phyloP scores from a whole-genome alignment of 1,140 invertebrate genomes.

The Papilio dardanus region DNA sequence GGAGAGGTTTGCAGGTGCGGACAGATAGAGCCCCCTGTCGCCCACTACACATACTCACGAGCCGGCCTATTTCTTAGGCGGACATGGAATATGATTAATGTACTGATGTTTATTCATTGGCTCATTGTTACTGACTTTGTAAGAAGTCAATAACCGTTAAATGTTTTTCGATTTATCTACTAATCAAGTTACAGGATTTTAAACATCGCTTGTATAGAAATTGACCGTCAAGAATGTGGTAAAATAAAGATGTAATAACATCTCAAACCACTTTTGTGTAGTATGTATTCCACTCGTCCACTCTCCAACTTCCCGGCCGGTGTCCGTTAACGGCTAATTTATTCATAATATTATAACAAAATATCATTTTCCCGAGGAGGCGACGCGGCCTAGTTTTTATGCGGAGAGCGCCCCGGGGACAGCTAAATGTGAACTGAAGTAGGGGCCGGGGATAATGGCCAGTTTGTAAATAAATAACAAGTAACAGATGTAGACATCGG shows the following conservation, averaged over 20 bases:
- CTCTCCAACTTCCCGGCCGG: constrained; percentile 20
- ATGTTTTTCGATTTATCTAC: too few relatives aligned
- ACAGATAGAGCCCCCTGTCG: constrained; percentile 6
- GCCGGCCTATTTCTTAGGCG: neutral
- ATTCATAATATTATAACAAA: constrained; percentile 36
- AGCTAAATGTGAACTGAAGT: constrained; percentile 22
- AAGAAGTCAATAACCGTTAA: neutral
- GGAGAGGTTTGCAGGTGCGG: constrained; percentile 54
- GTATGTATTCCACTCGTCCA: neutral
- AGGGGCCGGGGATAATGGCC: constrained; percentile 22
- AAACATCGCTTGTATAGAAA: too few relatives aligned
- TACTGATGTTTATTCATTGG: neutral
- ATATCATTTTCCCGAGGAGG: constrained; percentile 21
- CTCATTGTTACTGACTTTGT: neutral
- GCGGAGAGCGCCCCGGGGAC: constrained; percentile 14
- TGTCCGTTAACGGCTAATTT: constrained; percentile 29
- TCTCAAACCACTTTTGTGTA: too few relatives aligned
- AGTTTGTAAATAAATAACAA: constrained; percentile 37
- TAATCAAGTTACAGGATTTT: too few relatives aligned
- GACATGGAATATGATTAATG: constrained; percentile 12
- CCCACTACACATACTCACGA: neutral
- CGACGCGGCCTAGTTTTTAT: constrained; percentile 34
- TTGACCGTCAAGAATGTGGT: too few relatives aligned
- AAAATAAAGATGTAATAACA: too few relatives aligned
- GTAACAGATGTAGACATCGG: constrained; percentile 37